Base-by-base conservation (phyloP, 2,888 invertebrate genomes). In the Andrena haemorrhoa region DNA sequence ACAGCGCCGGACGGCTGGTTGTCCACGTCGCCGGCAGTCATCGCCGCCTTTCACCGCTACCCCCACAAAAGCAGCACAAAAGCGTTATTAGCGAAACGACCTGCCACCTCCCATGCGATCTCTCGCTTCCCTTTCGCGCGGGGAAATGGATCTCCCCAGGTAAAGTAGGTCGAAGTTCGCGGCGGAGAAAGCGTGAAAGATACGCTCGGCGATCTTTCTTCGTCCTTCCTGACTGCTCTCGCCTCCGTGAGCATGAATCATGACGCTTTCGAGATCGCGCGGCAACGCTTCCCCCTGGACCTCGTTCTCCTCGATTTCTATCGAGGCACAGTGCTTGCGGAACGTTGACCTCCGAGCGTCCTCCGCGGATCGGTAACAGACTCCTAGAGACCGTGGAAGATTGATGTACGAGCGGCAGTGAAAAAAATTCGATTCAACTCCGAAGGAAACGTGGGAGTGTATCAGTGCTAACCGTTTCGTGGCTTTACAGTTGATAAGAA, bases 141-240 rank as follows among this genome's bases (percentile, higher is more conserved):
- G 60, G 49, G 68, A 75, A 75, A 83, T 69, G 79, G 79, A 79
- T 73, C 69, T 65, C 75, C 29, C 69, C 72, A 47, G 72, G 63
- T 33, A 41, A 83, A 83, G 72, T 83, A 79, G 83, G 83, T 83
- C 83, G 70, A 5, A 41, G 58, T 81, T 77, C 63, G 71, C 53
- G 49, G 47, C 29, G 58, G 26, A 10, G 61, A 31, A 72, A 75
- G 31, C 66, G 71, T 31, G 72, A 69, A 78, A 61, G 69, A 79
- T 75, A 29, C 83, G 58, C 5, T 23, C 56, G 47, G 29, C 66
- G 75, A 78, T 82, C 68, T 71, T 78, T 83, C 79, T 71, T 73
- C 74, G 63, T 72, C 72, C 56, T n/a, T 16, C 12, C 20, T 12
- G 80, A 64, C 70, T 51, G 47, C 65, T 35, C 56, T 64, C 75